Evolutionary conservation across 2,888 invertebrate species (phyloP).

Genomic region (Xestoiulus laeticollis): DNA sequence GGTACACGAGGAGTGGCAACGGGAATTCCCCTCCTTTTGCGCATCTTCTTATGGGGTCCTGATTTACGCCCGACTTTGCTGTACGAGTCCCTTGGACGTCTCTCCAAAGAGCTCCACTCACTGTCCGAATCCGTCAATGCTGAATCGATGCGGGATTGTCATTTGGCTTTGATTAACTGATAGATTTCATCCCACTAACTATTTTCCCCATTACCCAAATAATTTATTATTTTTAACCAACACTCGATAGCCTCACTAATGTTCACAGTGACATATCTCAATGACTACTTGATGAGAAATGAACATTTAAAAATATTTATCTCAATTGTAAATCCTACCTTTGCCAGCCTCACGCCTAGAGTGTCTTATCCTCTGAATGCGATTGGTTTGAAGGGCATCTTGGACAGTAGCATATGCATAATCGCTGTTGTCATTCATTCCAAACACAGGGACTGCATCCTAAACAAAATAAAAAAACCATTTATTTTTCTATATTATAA

Average conservation of each 20-base stretch:
- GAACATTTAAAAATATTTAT: not conserved
- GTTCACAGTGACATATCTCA: not conserved
- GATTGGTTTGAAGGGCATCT: conserved; percentile 70
- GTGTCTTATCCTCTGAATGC: conserved; percentile 58
- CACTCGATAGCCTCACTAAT: not conserved
- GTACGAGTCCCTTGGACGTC: conserved; percentile 67
- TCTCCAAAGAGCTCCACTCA: conserved; percentile 80
- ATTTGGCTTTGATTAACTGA: conserved; percentile 38
- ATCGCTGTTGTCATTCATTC: conserved; percentile 67
- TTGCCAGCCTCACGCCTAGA: conserved; percentile 47
- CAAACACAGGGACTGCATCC: conserved; percentile 67
- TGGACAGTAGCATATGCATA: conserved; percentile 75
- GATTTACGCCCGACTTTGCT: conserved; percentile 72
- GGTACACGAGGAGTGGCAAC: conserved; percentile 86
- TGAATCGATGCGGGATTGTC: conserved; percentile 60
- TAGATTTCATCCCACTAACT: conserved; percentile 25
- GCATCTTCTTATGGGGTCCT: conserved; percentile 76
- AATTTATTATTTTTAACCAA: not conserved
- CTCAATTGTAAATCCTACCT: conserved; percentile 45
- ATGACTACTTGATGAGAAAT: not conserved
- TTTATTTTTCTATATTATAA: not conserved
- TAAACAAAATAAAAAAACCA: conserved; percentile 63
- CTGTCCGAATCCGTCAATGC: conserved; percentile 91
- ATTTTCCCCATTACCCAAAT: not conserved
- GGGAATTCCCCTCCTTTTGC: conserved; percentile 80